Conservation (phyloP, 1,140 invertebrate species). For the Babylonia areolata region DNA sequence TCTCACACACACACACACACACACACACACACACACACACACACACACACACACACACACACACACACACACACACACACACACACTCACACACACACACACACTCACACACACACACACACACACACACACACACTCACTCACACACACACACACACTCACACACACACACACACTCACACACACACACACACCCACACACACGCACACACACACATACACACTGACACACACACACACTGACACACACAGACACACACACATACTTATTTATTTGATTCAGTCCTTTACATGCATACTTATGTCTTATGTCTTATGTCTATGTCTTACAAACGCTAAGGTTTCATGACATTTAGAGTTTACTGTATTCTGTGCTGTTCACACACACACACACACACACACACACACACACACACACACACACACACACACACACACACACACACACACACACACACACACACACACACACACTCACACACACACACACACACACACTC, state of each 20-base stretch:
- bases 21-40: background rate
- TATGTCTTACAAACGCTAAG: no score
- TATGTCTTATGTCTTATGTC: no score
- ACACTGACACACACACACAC: background rate
- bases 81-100: background rate
- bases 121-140: background rate
- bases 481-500: background rate
- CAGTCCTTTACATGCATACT: no score
- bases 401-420: background rate
- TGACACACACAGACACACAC: background rate
- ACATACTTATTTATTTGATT: no score
- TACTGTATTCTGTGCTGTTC: no score
- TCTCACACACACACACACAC: background rate
- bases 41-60: background rate
- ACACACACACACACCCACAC: background rate
- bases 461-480: background rate
- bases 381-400: background rate
- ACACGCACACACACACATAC: background rate
- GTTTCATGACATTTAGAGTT: no score
- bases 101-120: background rate
- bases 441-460: background rate
- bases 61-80: background rate
- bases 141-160: background rate
- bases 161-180: background rate
- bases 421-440: background rate